Base-by-base conservation (phyloP, 2,888 invertebrate species). In the Tenodera sinensis region DNA sequence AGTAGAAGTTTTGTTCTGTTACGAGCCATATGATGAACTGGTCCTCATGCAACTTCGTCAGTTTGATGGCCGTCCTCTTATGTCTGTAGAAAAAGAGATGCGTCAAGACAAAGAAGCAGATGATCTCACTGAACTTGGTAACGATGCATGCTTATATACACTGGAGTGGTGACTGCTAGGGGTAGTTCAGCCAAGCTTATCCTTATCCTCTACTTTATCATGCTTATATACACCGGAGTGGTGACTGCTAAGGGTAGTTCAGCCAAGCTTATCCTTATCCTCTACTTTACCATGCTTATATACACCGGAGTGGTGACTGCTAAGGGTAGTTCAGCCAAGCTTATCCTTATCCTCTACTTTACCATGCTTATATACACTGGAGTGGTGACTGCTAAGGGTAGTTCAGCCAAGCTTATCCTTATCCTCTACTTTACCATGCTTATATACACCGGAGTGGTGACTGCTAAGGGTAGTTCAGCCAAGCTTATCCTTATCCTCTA, bases 21-120 rank as follows among this genome's bases (percentile, higher is more conserved):
- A 98, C 92, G 99, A 99, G 92, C 97, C 98, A n/a, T 98, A 99
- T 92, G 99, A 99, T 93, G 99, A 99, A 93, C 94, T 99, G 88
- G 98, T 99, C 4, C 94, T 99, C 28, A 96, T 98, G 95, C 98
- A 99, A 92, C 93, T 99, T 89, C 96, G 96, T 90, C 96, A 97
- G 92, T 99, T 97, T 93, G 96, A 96, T 91, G 83, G 84, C 12
- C 95, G 96, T 91, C 94, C 95, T 90, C 94, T 99, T 9, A 96
- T 97, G 3, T 98, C 99, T 0, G 97, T 98, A 0, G 99, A 99
- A 93, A 98, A 98, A 92, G 98, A 98, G 93, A 97, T 98, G 96
- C 95, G 97, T 88, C 96, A 96, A 91, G 96, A 96, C 92, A 95
- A 95, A 85, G 94, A 95, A 34, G 93, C 94, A 3, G 93, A 94